A percentile compares a stretch with the other conserved stretches of the same genome.
Evolutionary conservation across 2,113 vertebrate species (phyloP).

Genomic region (Ifrita kowaldi): DNA sequence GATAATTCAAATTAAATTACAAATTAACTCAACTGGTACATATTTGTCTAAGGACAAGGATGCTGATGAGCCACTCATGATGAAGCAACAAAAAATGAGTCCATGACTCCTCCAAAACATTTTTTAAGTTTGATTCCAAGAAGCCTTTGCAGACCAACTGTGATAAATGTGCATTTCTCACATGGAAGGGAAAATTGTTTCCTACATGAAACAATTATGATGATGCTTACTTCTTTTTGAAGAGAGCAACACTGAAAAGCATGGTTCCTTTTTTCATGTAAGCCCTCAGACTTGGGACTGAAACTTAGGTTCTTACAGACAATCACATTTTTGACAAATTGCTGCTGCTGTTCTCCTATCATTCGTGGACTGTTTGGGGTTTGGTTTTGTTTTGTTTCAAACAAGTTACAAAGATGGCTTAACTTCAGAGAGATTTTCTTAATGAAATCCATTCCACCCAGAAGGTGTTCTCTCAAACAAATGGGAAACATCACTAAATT

Average conservation of each 20-base stretch:
- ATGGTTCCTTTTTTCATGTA: neutral
- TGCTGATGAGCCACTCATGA: neutral
- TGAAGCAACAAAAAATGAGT: neutral
- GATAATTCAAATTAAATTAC: neutral
- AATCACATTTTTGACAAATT: neutral
- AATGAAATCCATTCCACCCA: slow-evolving; percentile 66
- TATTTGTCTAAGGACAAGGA: neutral
- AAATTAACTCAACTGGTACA: neutral
- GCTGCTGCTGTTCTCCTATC: neutral
- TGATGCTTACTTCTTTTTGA: neutral
- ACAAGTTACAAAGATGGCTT: slow-evolving; percentile 54
- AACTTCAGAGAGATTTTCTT: slow-evolving; percentile 66
- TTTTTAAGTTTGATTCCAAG: neutral
- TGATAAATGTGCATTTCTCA: neutral
- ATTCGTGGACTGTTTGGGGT: neutral
- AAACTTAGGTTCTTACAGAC: neutral
- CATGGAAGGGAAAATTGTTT: neutral
- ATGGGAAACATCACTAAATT: slow-evolving; percentile 76
- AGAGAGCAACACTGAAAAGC: neutral
- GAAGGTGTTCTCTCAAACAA: slow-evolving; percentile 75
- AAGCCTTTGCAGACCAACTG: neutral
- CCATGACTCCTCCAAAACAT: neutral
- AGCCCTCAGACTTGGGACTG: neutral
- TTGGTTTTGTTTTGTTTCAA: slow-evolving; percentile 5
- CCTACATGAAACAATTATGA: neutral